Base-by-base conservation (phyloP, 2,797 vertebrate genomes). In the Onychomys leucogaster region DNA sequence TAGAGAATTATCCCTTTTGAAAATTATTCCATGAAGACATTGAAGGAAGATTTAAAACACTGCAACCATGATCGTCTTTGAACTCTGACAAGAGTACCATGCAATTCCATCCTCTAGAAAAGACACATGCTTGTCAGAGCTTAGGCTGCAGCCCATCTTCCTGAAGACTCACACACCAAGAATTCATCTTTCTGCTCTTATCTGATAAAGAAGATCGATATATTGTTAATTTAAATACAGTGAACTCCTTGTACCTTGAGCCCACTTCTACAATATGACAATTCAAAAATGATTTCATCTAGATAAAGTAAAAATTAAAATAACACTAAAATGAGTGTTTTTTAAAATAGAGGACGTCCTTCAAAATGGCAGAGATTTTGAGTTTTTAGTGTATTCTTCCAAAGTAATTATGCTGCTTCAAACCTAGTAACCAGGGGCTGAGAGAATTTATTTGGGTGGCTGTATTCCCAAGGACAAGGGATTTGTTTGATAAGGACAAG, bases 1-100 rank as follows among this genome's bases (percentile, higher is more conserved):
- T 67, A 87, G 59, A 96, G 89, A 96, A 97, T 76, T 88, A 93
- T 73, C 43, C 67, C 91, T 83, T 96, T 90, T 92, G 94, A 95
- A 98, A 98, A 97, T 63, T 96, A 90, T 81, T 94, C 52, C 95
- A 97, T 96, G 82, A 94, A 96, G 97, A 98, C 87, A 78, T 90
- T 95, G 96, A 97, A 92, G 43, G 71, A 73, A 98, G 97, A 98
- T 80, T 86, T 95, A 96, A 96, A 93, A 67, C n/a, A 6, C 21
- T 55, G 84, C 75, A 71, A 43, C 14, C 5, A 6, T 97, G 97
- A 94, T 71, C 27, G 82, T 91, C 95, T 92, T 73, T 93, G 88
- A 95, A 94, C 88, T 95, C 90, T 81, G 73, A 94, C 63, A 73
- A 95, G 92, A 61, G 16, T 29, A 55, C 81, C 32, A 43, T 96